Percentiles rank a stretch among this genome's conserved stretches.
Evolutionary conservation across 2,797 vertebrate genomes (phyloP).

Genomic region (Sebastolobus altivelis): DNA sequence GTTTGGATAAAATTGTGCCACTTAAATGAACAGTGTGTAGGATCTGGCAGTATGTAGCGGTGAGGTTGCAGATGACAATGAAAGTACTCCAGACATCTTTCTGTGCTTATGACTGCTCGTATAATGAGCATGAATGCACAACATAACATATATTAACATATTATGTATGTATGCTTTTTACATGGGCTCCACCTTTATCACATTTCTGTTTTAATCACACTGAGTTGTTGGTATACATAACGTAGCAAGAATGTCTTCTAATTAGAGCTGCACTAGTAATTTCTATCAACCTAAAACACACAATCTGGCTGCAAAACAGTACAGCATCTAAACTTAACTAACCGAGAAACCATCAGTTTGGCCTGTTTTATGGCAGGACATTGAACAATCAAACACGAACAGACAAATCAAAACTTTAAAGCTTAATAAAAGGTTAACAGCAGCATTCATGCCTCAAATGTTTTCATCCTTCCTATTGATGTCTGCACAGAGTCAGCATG

Average conservation of each 20-base stretch:
- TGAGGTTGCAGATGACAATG: background rate
- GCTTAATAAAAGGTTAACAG: background rate
- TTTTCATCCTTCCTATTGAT: background rate
- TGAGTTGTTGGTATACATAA: background rate
- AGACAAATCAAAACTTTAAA: background rate
- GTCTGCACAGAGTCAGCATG: background rate
- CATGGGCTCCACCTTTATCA: background rate
- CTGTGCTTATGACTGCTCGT: too few species aligned
- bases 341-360: background rate
- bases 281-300: background rate
- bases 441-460: background rate
- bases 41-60: too few species aligned
- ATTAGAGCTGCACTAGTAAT: background rate
- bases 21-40: background rate
- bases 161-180: background rate
- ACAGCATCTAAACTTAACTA: background rate
- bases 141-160: too few species aligned
- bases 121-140: background rate
- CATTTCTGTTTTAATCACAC: background rate
- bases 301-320: background rate
- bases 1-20: background rate
- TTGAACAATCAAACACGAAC: background rate
- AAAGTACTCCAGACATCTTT: background rate
- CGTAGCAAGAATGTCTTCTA: background rate
- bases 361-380: background rate